Evolutionary conservation across 2,113 vertebrate species (phyloP).

Genomic region (Takifugu flavidus): DNA sequence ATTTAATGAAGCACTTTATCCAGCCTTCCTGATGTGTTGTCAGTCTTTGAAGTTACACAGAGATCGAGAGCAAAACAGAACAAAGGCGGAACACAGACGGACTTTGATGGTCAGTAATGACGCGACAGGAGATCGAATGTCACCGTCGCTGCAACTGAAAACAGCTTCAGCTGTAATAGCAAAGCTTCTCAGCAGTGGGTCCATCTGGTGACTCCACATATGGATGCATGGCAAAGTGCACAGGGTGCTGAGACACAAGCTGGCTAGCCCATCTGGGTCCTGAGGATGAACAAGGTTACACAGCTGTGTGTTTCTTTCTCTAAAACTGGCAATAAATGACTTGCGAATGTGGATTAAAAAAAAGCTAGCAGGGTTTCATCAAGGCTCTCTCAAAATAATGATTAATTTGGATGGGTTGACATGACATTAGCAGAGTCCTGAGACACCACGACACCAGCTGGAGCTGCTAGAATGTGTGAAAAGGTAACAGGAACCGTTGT

Average conservation of each 20-base stretch:
- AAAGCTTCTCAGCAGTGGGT: conserved; percentile 58
- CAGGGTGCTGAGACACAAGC: conserved; percentile 16
- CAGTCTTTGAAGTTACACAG: too few relatives aligned
- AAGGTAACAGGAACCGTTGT: conserved; percentile 49
- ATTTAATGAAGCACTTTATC: too few relatives aligned
- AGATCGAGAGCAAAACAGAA: too few relatives aligned
- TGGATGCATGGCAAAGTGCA: conserved; percentile 43
- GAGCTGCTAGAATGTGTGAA: conserved; percentile 52
- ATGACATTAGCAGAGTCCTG: conserved; percentile 9
- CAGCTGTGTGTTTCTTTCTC: too few relatives aligned
- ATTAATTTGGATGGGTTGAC: too few relatives aligned
- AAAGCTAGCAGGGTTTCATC: too few relatives aligned
- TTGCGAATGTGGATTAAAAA: too few relatives aligned
- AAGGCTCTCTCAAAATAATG: too few relatives aligned
- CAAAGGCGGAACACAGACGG: conserved; percentile 1
- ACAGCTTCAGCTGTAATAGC: conserved; percentile 68
- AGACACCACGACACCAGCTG: conserved; percentile 13
- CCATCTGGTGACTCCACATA: conserved; percentile 56
- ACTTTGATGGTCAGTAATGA: conserved; percentile 55
- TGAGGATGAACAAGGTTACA: conserved; percentile 27
- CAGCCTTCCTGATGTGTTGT: too few relatives aligned
- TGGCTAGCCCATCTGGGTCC: conserved; percentile 17
- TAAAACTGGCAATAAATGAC: too few relatives aligned
- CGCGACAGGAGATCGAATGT: conserved; percentile 24
- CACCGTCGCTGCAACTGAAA: conserved; percentile 42